A percentile compares a stretch with the other conserved stretches of the same genome.
These are phyloP conservation scores for Chionoecetes opilio DNA, from an alignment of 1,140 invertebrate genomes.

Conservation along the genomic window DNA sequence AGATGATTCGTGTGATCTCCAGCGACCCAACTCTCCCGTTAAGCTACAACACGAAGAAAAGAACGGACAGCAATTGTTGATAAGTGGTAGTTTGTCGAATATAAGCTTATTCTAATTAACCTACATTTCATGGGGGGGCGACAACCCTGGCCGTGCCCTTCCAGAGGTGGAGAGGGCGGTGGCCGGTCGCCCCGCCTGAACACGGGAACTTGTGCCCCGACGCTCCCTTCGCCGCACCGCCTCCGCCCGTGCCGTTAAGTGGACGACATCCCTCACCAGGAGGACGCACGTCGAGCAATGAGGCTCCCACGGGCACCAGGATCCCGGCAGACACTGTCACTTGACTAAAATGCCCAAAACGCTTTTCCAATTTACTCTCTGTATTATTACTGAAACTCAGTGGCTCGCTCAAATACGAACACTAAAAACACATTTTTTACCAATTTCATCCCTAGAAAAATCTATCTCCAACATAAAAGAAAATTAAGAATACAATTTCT, in stretches of 20 bases:
- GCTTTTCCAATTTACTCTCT: constrained; percentile 7
- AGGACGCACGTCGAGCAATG: constrained; percentile 34
- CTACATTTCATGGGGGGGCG: constrained; percentile 51
- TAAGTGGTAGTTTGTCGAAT: constrained; percentile 73
- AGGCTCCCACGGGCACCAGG: constrained; percentile 31
- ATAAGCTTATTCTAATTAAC: constrained; percentile 77
- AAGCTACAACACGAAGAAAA: constrained; percentile 69
- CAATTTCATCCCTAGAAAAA: background rate
- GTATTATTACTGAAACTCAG: background rate
- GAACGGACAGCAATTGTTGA: constrained; percentile 73
- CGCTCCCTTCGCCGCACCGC: constrained; percentile 55
- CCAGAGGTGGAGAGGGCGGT: background rate
- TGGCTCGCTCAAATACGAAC: background rate
- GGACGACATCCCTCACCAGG: constrained; percentile 41
- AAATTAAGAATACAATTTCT: background rate
- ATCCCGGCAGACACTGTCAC: background rate
- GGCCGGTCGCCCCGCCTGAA: constrained; percentile 63
- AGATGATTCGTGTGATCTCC: constrained; percentile 3
- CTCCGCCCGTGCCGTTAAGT: background rate
- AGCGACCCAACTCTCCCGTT: constrained; percentile 38
- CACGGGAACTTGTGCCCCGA: constrained; percentile 58
- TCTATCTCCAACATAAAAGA: background rate
- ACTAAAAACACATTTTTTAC: constrained; percentile 17
- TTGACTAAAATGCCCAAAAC: background rate
- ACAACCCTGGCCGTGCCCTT: background rate